Base-by-base conservation (phyloP, 2,113 vertebrate genomes). In the Sterrhoptilus dennistouni region DNA sequence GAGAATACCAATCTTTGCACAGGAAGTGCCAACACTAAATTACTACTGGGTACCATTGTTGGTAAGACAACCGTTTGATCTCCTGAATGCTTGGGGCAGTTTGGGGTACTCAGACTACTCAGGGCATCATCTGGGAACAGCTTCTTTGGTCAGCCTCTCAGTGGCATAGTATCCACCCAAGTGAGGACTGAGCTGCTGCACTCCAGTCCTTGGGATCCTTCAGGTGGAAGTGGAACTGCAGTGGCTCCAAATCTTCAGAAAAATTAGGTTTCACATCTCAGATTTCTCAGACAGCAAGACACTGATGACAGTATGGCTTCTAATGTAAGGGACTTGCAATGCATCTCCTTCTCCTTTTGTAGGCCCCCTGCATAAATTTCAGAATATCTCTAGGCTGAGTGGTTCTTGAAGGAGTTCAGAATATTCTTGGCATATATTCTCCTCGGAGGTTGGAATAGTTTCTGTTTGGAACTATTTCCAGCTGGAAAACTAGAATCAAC, bases 31-130 rank as follows among this genome's bases (percentile, higher is more conserved):
- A 3, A 88, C 97, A 8, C 95, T 99, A 79, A 99, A 99, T 97
- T 99, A 99, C 97, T 98, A 98, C 98, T 99, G 99, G 99, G 98
- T 99, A 42, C 99, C 99, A 12, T 94, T 99, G 76, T 70, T 99
- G 99, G 99, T 99, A 98, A 99, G 99, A 71, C 52, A 47, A 19
- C 66, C 27, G 6, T 56, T 21, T 61, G 2, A 47, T 47, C 50
- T 38, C 31, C 71, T 65, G 38, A 24, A 45, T 18, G 2, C 28
- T 45, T n/a, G 27, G 47, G 72, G 56, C 54, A 53, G 21, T 22
- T 49, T 0, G 7, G 24, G 54, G 45, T 42, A 42, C 45, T 82
- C 31, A 35, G 47, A 10, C 21, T 28, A 10, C 52, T 52, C 31
- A 9, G 49, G 60, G 33, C 60, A 29, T n/a, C 21, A 7, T 69